Evolutionary conservation across 2,797 vertebrate genomes (phyloP).

Genomic region (Thamnophis elegans): DNA sequence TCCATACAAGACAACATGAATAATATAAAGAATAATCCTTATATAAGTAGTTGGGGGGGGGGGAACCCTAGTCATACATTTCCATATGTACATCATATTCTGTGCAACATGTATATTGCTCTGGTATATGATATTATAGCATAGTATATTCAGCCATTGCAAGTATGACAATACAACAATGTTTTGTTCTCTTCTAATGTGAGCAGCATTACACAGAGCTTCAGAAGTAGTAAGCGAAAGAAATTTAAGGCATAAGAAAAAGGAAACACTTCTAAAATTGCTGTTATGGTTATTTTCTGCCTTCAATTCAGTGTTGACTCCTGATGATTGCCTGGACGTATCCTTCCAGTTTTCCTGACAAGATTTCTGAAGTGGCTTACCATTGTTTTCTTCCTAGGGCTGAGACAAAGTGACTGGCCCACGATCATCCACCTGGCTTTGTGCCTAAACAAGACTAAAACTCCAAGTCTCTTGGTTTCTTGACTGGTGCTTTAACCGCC

Average conservation of each 20-base stretch:
- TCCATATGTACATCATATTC: too few relatives aligned
- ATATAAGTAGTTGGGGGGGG: too few relatives aligned
- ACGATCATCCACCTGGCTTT: neutral
- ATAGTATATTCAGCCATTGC: slow-evolving; percentile 23
- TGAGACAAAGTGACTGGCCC: neutral
- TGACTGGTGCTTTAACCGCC: neutral
- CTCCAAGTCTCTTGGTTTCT: neutral
- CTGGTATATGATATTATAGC: too few relatives aligned
- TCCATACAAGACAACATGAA: too few relatives aligned
- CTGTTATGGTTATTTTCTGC: neutral
- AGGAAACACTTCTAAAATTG: neutral
- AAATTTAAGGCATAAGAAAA: neutral
- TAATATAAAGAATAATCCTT: too few relatives aligned
- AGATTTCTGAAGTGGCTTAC: neutral
- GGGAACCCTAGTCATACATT: too few relatives aligned
- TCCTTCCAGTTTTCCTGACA: neutral
- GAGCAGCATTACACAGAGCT: neutral
- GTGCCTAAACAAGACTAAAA: neutral
- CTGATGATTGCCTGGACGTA: neutral
- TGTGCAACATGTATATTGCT: too few relatives aligned
- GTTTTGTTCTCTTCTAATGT: neutral
- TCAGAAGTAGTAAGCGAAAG: neutral
- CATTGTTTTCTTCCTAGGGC: neutral
- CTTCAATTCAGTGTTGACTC: neutral
- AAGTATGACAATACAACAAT: slow-evolving; percentile 15